Base-by-base conservation (phyloP, 2,888 invertebrate genomes). In the Clepsis dumicolana region DNA sequence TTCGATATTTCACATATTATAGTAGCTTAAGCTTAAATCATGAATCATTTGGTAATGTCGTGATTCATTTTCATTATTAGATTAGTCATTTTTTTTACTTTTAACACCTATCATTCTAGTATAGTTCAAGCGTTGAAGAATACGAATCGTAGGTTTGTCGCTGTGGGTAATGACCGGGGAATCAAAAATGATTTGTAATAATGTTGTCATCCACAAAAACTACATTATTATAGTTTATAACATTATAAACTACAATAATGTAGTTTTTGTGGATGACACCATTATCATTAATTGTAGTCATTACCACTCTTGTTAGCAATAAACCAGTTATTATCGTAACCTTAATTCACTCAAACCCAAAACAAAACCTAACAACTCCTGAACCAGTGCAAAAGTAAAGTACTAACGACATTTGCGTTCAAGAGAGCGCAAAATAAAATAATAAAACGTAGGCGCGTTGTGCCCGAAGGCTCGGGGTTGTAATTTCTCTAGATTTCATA, bases 341-440 rank as follows among this genome's bases (percentile, higher is more conserved):
- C 62, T 63, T 62, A 68, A 64, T 68, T 63, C 64, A 68, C 41
- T 68, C 25, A 59, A 52, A 50, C 59, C n/a, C 41, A 67, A 81
- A 81, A 82, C 80, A 79, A 79, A 81, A 80, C 73, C 75, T 77
- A 83, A 81, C 82, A 82, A 83, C 80, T 85, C 86, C 80, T 87
- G 80, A 86, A 87, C 80, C 80, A 77, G 79, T 77, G 81, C 80
- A 83, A 82, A 79, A 83, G 77, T 77, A 79, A 71, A 82, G 79
- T 79, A 80, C 74, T 81, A 79, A 82, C 82, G 78, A 83, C 83
- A 83, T 86, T 86, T 81, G 80, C 79, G 90, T 85, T 89, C 86
- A 92, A 92, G 90, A 89, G 90, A 87, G 88, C 88, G 88, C 83
- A 88, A 90, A 92, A 93, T 91, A 91, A 92, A 92, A 92, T 92